These are phyloP conservation scores for Ctenopoma kingsleyae DNA, from an alignment of 2,797 vertebrate species.

Conservation along the genomic window DNA sequence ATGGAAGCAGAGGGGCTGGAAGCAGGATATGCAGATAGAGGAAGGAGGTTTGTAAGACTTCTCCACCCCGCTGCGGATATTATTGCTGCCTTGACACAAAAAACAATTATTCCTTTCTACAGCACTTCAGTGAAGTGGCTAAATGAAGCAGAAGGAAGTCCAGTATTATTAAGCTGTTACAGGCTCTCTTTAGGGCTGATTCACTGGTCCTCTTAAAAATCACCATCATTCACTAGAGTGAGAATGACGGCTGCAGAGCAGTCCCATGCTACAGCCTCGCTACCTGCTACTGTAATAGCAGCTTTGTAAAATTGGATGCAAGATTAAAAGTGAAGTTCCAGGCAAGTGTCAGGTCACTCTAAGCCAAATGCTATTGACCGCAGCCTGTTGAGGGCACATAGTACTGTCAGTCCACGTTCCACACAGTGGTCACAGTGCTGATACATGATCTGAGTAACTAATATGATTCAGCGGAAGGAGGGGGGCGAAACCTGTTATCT, in stretches of 20 bases:
- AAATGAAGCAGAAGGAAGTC: conserved; percentile 64
- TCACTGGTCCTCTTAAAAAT: conserved; percentile 48
- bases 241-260: conserved; percentile 32
- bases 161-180: conserved; percentile 61
- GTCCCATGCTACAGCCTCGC: conserved; percentile 19
- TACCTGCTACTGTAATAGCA: conserved; percentile 55
- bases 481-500: conserved; percentile 11
- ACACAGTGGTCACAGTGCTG: conserved; percentile 31
- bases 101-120: conserved; percentile 65
- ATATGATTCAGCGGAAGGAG: conserved; percentile 12
- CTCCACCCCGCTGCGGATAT: conserved; percentile 56
- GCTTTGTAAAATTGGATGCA: conserved; percentile 53
- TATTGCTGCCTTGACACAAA: conserved; percentile 49
- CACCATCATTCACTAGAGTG: conserved; percentile 19
- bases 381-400: conserved; percentile 30
- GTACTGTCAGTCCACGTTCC: conserved; percentile 22
- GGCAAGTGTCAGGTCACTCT: conserved; percentile 44
- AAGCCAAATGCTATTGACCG: conserved; percentile 31
- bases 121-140: conserved; percentile 61
- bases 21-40: conserved; percentile 65
- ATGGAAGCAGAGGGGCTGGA: conserved; percentile 43
- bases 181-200: conserved; percentile 54
- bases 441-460: conserved; percentile 46
- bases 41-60: conserved; percentile 54
- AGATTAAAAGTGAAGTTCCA: conserved; percentile 56